These are phyloP conservation scores for Odobenus rosmarus DNA, from an alignment of 2,113 vertebrate species.

Conservation along the genomic window DNA sequence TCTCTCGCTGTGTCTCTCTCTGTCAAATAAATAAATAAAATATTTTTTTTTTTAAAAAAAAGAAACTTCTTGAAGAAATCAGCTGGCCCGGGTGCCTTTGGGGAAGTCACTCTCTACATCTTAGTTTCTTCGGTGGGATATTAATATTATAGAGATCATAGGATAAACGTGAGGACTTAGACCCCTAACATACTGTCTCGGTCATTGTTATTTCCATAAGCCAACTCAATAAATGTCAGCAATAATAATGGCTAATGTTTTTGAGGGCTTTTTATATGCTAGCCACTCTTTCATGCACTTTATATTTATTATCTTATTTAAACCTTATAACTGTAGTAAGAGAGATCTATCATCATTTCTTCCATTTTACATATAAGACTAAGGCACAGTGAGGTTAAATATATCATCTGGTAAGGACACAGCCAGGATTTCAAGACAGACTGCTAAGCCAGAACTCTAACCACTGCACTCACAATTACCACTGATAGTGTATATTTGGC, in stretches of 20 bases:
- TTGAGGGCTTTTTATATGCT: not conserved
- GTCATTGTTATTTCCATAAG: not conserved
- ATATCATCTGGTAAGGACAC: not conserved
- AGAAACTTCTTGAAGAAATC: not conserved
- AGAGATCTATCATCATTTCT: not conserved
- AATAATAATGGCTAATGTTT: not conserved
- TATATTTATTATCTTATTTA: not conserved
- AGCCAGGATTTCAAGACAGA: not conserved
- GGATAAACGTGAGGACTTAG: not conserved
- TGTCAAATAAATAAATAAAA: too few relatives aligned
- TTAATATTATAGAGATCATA: not conserved
- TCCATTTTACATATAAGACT: not conserved
- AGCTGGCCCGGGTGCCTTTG: not conserved
- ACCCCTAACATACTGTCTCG: not conserved
- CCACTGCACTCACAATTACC: not conserved
- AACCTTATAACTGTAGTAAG: not conserved
- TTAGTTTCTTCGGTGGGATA: not conserved
- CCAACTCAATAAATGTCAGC: not conserved
- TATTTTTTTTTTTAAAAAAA: not conserved
- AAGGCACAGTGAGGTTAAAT: not conserved
- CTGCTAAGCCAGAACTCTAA: not conserved
- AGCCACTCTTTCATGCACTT: not conserved
- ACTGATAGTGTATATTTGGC: not conserved
- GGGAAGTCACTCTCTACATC: not conserved
- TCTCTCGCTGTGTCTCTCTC: too few relatives aligned